Evolutionary conservation across 2,888 invertebrate species (phyloP), one percentile per base, ranked within the genome.

Genomic region (Onchidella celtica): DNA sequence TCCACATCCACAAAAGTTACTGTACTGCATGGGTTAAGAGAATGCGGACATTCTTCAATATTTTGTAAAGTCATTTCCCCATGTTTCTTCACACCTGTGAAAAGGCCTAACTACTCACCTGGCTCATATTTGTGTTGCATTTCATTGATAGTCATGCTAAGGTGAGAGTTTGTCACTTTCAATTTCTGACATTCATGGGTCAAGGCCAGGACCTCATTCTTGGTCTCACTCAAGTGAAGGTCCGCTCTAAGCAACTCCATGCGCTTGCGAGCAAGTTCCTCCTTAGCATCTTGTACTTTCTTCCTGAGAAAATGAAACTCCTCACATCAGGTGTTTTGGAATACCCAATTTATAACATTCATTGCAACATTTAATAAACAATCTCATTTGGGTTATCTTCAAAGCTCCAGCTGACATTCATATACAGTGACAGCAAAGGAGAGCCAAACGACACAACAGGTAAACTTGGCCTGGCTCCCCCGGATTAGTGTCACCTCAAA

Each of bases 101-200:
- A n/a, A n/a, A n/a, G n/a, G n/a, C n/a, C n/a, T n/a, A n/a, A 47
- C 14, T 17, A 73, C 79, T 38, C 83, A 89, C 90, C 90, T 81
- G 90, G 90, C 66, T 89, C 89, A 85, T 88, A 88, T 86, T 90
- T 89, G 38, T 85, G 65, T 61, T 85, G 84, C 17, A 89, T 65
- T 59, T 90, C 90, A 61, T 87, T 85, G 29, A 88, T 81, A 59
- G 81, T 70, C 14, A 89, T 69, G 65, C 88, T 88, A 38, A 89
- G 82, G 75, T 86, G 87, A n/a, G 87, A 82, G n/a, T 84, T 86
- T 79, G 88, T 87, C 14, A 74, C 70, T 74, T 86, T 86, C 27
- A 86, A 87, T 32, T 85, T 85, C 34, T 88, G 75, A 66, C 87
- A 74, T 27, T 86, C 85, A 21, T 81, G 77, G 3, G 66, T 83